Evolutionary conservation across 2,797 vertebrate genomes (phyloP).

Genomic region (Pseudochirops corinnae): DNA sequence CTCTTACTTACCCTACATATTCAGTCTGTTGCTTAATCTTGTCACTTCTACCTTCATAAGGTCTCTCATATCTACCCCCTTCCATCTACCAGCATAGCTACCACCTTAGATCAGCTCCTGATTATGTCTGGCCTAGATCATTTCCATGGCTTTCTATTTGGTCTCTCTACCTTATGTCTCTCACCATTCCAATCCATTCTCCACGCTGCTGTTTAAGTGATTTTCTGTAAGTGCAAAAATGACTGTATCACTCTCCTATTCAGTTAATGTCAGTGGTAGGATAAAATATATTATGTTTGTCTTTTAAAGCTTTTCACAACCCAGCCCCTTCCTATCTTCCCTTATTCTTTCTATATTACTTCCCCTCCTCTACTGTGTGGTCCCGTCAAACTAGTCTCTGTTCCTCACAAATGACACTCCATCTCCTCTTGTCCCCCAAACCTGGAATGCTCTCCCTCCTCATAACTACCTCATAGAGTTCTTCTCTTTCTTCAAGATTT

Average conservation of each 20-base stretch:
- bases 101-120: neutral
- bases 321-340: neutral
- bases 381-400: neutral
- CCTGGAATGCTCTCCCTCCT: neutral
- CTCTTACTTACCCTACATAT: neutral
- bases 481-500: neutral
- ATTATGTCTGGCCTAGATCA: neutral
- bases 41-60: neutral
- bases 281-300: neutral
- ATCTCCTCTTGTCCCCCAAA: neutral
- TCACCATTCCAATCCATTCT: neutral
- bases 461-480: neutral
- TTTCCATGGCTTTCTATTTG: neutral
- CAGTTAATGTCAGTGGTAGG: neutral
- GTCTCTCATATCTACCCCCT: neutral
- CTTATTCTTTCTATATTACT: neutral
- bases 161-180: neutral
- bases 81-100: neutral
- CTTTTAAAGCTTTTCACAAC: neutral
- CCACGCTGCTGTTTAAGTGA: neutral
- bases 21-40: neutral
- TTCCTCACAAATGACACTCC: neutral
- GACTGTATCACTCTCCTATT: neutral
- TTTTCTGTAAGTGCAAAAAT: neutral
- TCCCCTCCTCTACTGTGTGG: neutral